Conservation (phyloP, 1,140 invertebrate genomes). For the Myzus persicae region DNA sequence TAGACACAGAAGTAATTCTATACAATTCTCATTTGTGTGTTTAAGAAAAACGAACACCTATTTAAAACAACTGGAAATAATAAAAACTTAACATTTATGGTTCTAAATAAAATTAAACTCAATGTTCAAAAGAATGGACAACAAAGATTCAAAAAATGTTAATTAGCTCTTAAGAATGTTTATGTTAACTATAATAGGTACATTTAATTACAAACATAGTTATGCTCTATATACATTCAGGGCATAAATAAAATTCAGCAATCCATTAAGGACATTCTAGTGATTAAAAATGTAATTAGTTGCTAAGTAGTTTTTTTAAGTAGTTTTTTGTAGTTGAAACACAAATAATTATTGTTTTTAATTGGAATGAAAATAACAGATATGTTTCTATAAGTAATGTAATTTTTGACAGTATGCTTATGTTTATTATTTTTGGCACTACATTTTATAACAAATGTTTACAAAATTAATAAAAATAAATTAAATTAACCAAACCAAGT, state of each 20-base stretch:
- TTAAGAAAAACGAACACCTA: neutral
- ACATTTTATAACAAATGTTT: neutral
- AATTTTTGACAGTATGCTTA: neutral
- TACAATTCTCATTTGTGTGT: neutral
- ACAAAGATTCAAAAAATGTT: neutral
- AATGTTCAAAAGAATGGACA: neutral
- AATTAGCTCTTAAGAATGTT: neutral
- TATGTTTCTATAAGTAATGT: neutral
- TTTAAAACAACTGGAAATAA: neutral
- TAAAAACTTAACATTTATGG: neutral
- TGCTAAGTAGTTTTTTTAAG: neutral
- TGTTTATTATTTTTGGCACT: conserved; percentile 23
- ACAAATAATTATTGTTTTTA: neutral
- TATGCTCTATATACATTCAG: conserved; percentile 21
- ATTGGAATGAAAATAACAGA: neutral
- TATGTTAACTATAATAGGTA: neutral
- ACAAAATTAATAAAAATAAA: neutral
- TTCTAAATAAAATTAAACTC: neutral
- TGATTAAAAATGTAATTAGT: neutral
- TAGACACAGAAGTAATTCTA: neutral
- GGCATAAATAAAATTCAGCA: neutral
- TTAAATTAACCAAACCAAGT: neutral
- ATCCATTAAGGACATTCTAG: neutral
- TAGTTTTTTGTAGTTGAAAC: neutral
- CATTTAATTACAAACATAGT: conserved; percentile 20